A percentile compares a stretch with the other conserved stretches of the same genome.
Evolutionary conservation across 2,113 vertebrate genomes (phyloP).

Genomic region (Anser cygnoides): DNA sequence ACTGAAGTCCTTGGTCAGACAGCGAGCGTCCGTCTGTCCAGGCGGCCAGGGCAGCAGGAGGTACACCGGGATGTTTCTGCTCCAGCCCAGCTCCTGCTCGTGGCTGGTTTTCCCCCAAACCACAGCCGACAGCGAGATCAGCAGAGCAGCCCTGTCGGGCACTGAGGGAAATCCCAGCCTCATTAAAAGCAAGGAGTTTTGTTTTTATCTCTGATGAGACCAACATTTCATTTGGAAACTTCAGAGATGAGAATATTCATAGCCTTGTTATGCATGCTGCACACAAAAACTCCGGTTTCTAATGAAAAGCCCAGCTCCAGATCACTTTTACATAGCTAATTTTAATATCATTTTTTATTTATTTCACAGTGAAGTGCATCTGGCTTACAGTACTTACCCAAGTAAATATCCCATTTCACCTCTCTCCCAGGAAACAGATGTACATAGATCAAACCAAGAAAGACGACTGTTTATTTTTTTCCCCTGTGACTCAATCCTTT

Average conservation of each 20-base stretch:
- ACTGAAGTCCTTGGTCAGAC: not conserved
- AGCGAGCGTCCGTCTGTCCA: not conserved
- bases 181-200: not conserved
- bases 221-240: not conserved
- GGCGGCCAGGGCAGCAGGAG: not conserved
- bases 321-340: constrained; percentile 9
- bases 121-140: not conserved
- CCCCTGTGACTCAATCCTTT: constrained; percentile 2
- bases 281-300: not conserved
- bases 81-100: not conserved
- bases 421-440: constrained; percentile 26
- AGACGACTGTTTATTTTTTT: not conserved
- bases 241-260: not conserved
- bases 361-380: constrained; percentile 9
- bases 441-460: not conserved
- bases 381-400: not conserved
- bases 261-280: not conserved
- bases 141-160: not conserved
- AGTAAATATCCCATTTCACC: constrained; percentile 17
- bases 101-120: not conserved
- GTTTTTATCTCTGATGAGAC: not conserved
- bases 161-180: not conserved
- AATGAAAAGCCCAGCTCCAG: not conserved
- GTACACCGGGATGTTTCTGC: fast-evolving
- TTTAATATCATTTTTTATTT: constrained; percentile 33